phyloP scores from a whole-genome alignment of 2,888 invertebrate genomes.

The Drosophila kuntzei region DNA sequence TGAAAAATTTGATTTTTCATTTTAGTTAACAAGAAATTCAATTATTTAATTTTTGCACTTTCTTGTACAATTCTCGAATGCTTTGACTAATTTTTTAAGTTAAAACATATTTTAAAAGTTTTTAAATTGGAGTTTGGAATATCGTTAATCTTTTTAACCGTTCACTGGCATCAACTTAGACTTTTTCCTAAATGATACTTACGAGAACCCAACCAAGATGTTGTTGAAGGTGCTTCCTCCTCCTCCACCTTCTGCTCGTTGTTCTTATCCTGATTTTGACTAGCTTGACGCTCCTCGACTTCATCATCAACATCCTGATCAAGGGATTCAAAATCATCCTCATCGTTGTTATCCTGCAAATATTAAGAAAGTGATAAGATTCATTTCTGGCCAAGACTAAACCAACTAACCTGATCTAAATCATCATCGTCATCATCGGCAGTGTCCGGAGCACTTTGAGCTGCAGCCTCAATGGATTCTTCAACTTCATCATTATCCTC shows the following conservation, averaged over 20 bases:
- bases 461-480: conserved; percentile 40
- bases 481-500: conserved; percentile 31
- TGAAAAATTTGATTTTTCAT: conserved; percentile 87
- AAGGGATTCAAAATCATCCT: conserved; percentile 82
- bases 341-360: conserved; percentile 83
- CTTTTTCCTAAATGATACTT: conserved; percentile 59
- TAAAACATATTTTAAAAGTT: too few species aligned
- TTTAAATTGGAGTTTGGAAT: conserved; percentile 48
- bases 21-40: conserved; percentile 49
- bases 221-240: conserved; percentile 59
- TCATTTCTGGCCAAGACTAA: too few species aligned
- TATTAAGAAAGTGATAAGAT: background rate
- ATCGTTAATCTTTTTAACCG: conserved; percentile 37
- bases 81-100: conserved; percentile 1
- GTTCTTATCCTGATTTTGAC: conserved; percentile 21
- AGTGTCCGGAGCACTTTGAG: conserved; percentile 28
- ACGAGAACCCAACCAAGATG: conserved; percentile 83
- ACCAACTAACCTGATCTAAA: conserved; percentile 27
- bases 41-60: conserved; percentile 82
- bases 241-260: conserved; percentile 49
- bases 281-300: conserved; percentile 78
- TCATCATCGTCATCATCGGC: conserved; percentile 57
- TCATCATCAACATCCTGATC: conserved; percentile 85
- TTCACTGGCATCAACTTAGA: conserved; percentile 34
- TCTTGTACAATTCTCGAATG: conserved; percentile 74